Base-by-base conservation (phyloP, 1,140 invertebrate species). In the Pollicipes pollicipes region DNA sequence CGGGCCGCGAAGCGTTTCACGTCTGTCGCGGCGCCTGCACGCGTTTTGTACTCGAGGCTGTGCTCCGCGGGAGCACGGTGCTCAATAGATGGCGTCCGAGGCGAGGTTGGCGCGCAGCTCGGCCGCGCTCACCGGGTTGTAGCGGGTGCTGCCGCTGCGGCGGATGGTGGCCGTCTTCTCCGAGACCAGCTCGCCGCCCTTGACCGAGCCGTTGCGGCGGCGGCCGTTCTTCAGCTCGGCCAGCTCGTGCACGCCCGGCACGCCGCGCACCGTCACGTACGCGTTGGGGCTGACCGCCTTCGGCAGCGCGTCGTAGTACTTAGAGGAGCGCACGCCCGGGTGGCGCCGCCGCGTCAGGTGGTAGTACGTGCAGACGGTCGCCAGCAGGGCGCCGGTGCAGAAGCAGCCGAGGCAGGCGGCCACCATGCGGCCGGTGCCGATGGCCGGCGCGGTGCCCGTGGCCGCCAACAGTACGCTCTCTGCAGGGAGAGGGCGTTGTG, bases 251-350 rank as follows among this genome's bases (percentile, higher is more conserved):
- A 58, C 32, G 4, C 32, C 32, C 32, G 32, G 32, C 32, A 35
- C 32, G 37, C 69, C 70, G 0, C 87, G 89, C 35, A 91, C 85
- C n/a, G 88, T 86, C 66, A 90, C 88, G 77, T 91, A 91, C 72
- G 88, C 87, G 78, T 91, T 91, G 75, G 88, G 88, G 76, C 89
- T 89, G 0, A 84, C 81, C 27, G 86, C 86, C 69, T 90, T 89
- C 45, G 45, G 45, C 45, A 58, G 45, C 21, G 45, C 24, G 45
- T 58, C 45, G 75, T 91, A 91, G 77, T 89, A 88, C 0, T 88
- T 88, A 68, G 85, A 87, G 24, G 84, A 82, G 0, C 88, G 87
- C 13, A 88, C 82, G 1, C 83, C 79, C 8, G 74, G 68, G 31
- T 68, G 71, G 30, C 72, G 81, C 70, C 77, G 78, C 71, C 78